Evolutionary conservation across 2,113 vertebrate species (phyloP).

Genomic region (Ailurus styani): DNA sequence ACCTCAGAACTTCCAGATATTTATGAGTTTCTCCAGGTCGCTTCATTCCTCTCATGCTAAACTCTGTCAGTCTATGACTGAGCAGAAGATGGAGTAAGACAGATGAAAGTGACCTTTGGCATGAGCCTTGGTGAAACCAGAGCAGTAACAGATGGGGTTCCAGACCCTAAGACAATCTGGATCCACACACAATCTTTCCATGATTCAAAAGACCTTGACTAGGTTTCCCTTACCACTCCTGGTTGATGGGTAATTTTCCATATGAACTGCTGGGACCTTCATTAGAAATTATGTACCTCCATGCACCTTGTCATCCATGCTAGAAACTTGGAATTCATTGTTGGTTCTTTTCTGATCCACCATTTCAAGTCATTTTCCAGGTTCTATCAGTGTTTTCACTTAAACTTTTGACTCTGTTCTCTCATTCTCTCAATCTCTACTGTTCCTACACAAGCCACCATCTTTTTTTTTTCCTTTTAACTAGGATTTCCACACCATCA

Average conservation of each 20-base stretch:
- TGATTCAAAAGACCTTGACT: neutral
- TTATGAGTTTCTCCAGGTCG: conserved; percentile 12
- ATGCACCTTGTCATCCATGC: neutral
- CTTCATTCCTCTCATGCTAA: conserved; percentile 73
- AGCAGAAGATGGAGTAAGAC: neutral
- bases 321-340: neutral
- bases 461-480: neutral
- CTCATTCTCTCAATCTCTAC: neutral
- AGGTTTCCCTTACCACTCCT: neutral
- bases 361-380: neutral
- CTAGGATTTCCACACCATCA: neutral
- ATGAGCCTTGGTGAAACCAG: neutral
- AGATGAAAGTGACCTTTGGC: conserved; percentile 29
- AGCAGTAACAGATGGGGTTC: conserved; percentile 34
- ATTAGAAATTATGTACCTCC: neutral
- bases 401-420: neutral
- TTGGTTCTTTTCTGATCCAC: neutral
- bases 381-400: neutral
- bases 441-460: neutral
- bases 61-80: neutral
- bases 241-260: neutral
- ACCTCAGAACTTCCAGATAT: conserved; percentile 51
- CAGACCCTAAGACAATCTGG: conserved; percentile 4
- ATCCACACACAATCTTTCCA: neutral
- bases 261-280: neutral